Evolutionary conservation across 2,888 invertebrate genomes (phyloP).

Genomic region (Tipula helvola): DNA sequence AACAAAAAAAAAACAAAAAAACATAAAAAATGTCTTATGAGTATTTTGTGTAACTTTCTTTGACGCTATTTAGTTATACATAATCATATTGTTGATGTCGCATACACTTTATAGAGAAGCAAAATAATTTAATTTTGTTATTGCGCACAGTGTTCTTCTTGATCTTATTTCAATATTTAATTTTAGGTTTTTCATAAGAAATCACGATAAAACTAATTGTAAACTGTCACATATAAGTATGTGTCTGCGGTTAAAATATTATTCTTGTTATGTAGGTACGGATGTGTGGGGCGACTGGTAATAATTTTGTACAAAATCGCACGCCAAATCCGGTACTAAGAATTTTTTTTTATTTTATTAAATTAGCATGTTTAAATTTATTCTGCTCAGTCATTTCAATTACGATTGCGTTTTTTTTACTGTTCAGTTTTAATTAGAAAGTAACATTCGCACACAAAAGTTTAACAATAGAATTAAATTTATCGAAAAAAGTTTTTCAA

Average conservation of each 20-base stretch:
- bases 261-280: background rate
- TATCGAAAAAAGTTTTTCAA: background rate
- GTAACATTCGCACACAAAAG: background rate
- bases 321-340: background rate
- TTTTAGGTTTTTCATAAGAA: background rate
- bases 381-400: background rate
- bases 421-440: background rate
- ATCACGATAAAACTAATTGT: background rate
- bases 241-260: background rate
- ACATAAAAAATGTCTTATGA: background rate
- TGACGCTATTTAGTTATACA: background rate
- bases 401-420: background rate
- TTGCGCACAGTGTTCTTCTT: background rate
- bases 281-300: background rate
- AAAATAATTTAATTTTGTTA: background rate
- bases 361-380: background rate
- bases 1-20: background rate
- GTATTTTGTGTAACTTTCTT: background rate
- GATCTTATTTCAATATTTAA: background rate
- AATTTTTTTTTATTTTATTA: background rate
- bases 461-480: background rate
- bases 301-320: too few relatives aligned
- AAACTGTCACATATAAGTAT: background rate
- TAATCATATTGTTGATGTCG: background rate
- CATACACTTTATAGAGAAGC: background rate